Conservation (phyloP, 2,797 vertebrate genomes). For the Tokudaia tokunoshimensis region DNA sequence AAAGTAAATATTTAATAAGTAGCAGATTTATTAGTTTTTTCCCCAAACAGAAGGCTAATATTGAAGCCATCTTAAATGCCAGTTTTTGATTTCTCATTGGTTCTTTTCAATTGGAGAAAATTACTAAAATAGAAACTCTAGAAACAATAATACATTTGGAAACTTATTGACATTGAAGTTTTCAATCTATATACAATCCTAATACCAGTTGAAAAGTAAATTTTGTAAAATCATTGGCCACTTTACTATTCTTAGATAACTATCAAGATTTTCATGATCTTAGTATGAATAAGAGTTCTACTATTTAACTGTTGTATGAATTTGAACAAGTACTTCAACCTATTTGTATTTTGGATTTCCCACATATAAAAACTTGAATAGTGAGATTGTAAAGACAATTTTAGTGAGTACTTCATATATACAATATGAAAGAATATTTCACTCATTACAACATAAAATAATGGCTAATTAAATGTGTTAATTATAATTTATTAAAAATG, state of each 20-base stretch:
- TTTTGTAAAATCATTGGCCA: not conserved
- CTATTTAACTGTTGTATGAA: not conserved
- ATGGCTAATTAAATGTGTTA: not conserved
- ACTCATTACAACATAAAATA: not conserved
- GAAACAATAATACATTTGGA: not conserved
- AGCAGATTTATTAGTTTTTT: constrained; percentile 51
- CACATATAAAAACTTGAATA: not conserved
- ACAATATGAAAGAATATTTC: not conserved
- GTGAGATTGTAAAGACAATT: not conserved
- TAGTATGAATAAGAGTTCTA: not conserved
- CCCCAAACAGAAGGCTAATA: not conserved
- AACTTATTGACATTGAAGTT: not conserved
- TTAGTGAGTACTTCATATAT: not conserved
- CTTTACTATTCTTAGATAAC: not conserved
- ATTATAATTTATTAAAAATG: constrained; percentile 45
- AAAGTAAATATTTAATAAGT: constrained; percentile 75
- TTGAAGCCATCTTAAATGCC: constrained; percentile 28
- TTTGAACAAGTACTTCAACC: not conserved
- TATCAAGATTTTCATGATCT: not conserved
- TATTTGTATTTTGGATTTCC: not conserved
- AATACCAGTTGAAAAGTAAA: not conserved
- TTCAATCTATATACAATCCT: not conserved
- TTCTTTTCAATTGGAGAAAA: constrained; percentile 16
- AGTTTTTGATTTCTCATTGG: constrained; percentile 51
- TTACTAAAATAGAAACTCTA: not conserved